Evolutionary conservation across 2,797 vertebrate species (phyloP).

Genomic region (Heliangelus exortis): DNA sequence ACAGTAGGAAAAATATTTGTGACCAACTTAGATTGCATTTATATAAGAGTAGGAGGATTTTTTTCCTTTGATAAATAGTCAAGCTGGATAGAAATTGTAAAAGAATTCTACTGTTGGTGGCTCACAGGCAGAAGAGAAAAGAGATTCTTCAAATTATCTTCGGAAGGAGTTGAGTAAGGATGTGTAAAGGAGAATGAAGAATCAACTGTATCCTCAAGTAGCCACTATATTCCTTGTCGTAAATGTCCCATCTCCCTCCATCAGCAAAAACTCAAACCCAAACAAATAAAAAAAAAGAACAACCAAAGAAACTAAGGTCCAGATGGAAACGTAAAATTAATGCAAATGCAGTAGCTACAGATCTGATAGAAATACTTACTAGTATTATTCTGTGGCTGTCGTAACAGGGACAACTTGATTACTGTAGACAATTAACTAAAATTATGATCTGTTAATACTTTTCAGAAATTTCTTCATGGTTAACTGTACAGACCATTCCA

Average conservation of each 20-base stretch:
- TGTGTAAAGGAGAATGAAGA: background rate
- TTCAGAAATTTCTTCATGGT: background rate
- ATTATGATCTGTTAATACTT: background rate
- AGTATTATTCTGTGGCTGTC: background rate
- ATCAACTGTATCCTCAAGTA: background rate
- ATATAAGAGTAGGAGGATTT: background rate
- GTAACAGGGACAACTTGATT: background rate
- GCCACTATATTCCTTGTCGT: background rate
- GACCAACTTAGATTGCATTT: background rate
- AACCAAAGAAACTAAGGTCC: background rate
- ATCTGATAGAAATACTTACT: background rate
- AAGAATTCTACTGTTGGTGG: background rate
- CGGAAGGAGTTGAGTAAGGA: background rate
- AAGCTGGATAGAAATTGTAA: background rate
- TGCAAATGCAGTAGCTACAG: background rate
- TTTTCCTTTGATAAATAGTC: background rate
- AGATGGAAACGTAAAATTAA: background rate
- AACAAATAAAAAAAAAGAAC: rapidly evolving
- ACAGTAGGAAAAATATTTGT: background rate
- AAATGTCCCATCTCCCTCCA: background rate
- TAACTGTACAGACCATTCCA: background rate
- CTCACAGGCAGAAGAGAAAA: background rate
- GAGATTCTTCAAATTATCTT: background rate
- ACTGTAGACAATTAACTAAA: background rate
- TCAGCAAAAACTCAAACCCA: background rate